Evolutionary conservation across 2,113 vertebrate species (phyloP).

Genomic region (Gambusia holbrooki): DNA sequence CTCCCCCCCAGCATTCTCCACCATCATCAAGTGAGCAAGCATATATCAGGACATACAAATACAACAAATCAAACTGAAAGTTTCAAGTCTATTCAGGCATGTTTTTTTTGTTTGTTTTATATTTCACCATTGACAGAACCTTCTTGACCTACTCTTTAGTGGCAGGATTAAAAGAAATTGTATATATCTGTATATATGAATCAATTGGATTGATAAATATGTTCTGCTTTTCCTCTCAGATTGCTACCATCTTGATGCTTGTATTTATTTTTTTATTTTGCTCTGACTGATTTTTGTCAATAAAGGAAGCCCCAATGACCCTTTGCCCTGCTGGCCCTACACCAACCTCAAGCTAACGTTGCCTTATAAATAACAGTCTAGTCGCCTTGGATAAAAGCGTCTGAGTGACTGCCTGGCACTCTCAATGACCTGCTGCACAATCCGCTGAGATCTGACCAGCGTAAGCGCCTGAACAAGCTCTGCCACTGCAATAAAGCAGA

Average conservation of each 20-base stretch:
- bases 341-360: conserved; percentile 64
- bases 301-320: conserved; percentile 53
- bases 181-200: conserved; percentile 52
- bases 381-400: conserved; percentile 77
- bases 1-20: conserved; percentile 57
- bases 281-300: conserved; percentile 28
- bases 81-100: conserved; percentile 49
- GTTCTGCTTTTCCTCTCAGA: neutral
- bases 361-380: conserved; percentile 78
- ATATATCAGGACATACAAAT: conserved; percentile 21
- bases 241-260: conserved; percentile 3
- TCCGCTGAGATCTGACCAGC: conserved; percentile 61
- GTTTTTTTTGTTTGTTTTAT: conserved; percentile 44
- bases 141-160: conserved; percentile 35
- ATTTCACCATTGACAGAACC: conserved; percentile 54
- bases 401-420: conserved; percentile 72
- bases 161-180: conserved; percentile 56
- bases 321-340: conserved; percentile 56
- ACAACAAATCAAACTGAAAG: conserved; percentile 32
- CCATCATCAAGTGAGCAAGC: conserved; percentile 41
- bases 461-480: conserved; percentile 30
- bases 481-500: conserved; percentile 10
- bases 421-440: conserved; percentile 56
- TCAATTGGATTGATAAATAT: conserved; percentile 58
- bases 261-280: conserved; percentile 9